Percentiles rank a stretch among this genome's conserved stretches.
These are phyloP conservation scores for Phrynosoma platyrhinos DNA, from an alignment of 2,113 vertebrate genomes.

Conservation along the genomic window DNA sequence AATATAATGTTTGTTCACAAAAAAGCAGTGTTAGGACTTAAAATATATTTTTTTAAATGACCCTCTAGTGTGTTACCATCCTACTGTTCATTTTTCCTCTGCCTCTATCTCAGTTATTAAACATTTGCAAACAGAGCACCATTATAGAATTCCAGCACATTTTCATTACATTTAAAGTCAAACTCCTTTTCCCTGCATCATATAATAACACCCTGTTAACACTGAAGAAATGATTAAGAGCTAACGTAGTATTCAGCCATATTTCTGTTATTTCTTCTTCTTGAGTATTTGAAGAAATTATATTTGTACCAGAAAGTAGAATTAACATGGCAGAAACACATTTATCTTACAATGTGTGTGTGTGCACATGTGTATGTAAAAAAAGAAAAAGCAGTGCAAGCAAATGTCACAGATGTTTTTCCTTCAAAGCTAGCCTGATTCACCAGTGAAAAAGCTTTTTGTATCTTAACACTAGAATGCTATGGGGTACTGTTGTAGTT, in stretches of 20 bases:
- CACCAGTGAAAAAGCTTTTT: background rate
- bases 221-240: background rate
- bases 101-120: background rate
- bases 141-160: background rate
- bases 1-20: background rate
- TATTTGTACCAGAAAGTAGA: background rate
- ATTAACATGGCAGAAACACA: background rate
- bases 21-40: background rate
- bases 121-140: background rate
- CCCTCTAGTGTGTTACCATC: background rate
- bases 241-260: background rate
- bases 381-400: background rate
- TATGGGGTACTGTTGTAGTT: too few species aligned
- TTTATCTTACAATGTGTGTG: background rate
- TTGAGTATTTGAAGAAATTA: slow-evolving; percentile 2
- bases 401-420: background rate
- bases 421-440: background rate
- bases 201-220: background rate
- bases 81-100: background rate
- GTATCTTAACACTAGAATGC: background rate
- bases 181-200: background rate
- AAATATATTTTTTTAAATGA: background rate
- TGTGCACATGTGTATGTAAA: background rate
- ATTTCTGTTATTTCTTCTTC: slow-evolving; percentile 22
- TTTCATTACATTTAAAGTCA: slow-evolving; percentile 24